Evolutionary conservation across 2,888 invertebrate genomes (phyloP).

Genomic region (Invenusta paracnida): DNA sequence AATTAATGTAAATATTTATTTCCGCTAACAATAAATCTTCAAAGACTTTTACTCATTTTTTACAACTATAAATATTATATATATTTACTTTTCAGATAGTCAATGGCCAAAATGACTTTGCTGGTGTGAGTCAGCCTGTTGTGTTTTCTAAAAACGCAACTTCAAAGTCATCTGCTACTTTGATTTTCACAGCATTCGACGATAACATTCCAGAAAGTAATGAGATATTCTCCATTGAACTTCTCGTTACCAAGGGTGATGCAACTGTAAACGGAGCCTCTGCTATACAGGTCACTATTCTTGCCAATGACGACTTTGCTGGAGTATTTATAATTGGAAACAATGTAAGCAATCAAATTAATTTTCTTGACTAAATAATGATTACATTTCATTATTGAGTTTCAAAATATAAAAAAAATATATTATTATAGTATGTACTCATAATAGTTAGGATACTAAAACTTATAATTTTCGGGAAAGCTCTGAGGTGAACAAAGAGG

Average conservation of each 20-base stretch:
- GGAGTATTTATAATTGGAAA: conserved; percentile 2
- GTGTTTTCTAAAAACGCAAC: not conserved
- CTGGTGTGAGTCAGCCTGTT: not conserved
- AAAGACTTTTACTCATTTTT: too few species aligned
- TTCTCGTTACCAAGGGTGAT: conserved; percentile 46
- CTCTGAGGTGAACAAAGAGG: too few species aligned
- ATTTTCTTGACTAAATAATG: too few species aligned
- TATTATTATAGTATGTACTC: too few species aligned
- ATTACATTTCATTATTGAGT: too few species aligned
- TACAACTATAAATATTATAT: too few species aligned
- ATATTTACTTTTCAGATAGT: not conserved
- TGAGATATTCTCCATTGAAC: conserved; percentile 53
- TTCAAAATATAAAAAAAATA: too few species aligned
- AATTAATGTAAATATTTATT: too few species aligned
- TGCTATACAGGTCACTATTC: not conserved
- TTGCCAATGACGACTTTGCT: not conserved
- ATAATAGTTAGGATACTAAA: too few species aligned
- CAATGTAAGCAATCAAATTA: not conserved
- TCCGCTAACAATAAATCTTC: too few species aligned
- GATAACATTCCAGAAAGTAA: conserved; percentile 54
- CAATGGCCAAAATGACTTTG: not conserved
- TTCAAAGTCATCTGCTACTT: not conserved
- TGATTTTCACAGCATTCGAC: conserved; percentile 47
- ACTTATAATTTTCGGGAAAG: too few species aligned
- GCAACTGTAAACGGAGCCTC: not conserved